Percentiles rank a stretch among this genome's conserved stretches.
Evolutionary conservation across 2,888 invertebrate species (phyloP).

Genomic region (Campoplex nolae): DNA sequence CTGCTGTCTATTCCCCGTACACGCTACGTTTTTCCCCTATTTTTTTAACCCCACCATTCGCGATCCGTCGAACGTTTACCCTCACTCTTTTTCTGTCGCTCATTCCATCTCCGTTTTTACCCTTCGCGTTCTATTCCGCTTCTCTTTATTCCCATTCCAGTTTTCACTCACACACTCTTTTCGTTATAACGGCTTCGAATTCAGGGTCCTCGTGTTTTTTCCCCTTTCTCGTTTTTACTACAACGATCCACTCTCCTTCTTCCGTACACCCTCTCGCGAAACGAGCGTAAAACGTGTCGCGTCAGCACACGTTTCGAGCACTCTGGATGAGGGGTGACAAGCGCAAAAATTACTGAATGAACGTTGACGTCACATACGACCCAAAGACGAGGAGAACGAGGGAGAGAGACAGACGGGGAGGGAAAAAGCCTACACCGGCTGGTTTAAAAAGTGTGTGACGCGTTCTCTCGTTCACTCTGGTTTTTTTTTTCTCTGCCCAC

Average conservation of each 20-base stretch:
- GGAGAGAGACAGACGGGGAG: conserved; percentile 15
- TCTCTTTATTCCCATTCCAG: conserved; percentile 68
- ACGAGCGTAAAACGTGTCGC: conserved; percentile 71
- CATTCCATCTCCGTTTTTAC: conserved; percentile 54
- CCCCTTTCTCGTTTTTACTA: conserved; percentile 66
- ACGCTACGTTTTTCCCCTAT: conserved; percentile 79
- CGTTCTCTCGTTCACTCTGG: conserved; percentile 56
- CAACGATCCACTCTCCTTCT: conserved; percentile 50
- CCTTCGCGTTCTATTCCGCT: conserved; percentile 32
- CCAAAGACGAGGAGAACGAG: conserved; percentile 14
- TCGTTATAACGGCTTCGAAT: conserved; percentile 46
- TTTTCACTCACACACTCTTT: conserved; percentile 52
- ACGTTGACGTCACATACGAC: conserved; percentile 82
- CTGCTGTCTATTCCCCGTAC: conserved; percentile 79
- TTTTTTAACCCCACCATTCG: conserved; percentile 81
- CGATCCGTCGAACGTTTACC: conserved; percentile 75
- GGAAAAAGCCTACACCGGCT: conserved; percentile 38
- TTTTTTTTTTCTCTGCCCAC: conserved; percentile 45
- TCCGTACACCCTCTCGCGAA: conserved; percentile 42
- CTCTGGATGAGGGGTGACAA: conserved; percentile 77
- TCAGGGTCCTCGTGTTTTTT: conserved; percentile 57
- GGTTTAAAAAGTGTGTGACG: conserved; percentile 77
- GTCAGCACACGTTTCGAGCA: conserved; percentile 61
- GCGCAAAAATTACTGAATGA: conserved; percentile 85
- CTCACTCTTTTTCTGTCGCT: conserved; percentile 63